A percentile compares a stretch with the other conserved stretches of the same genome.
These are phyloP conservation scores for Synanthedon formicaeformis DNA, from an alignment of 2,888 invertebrate species.

Conservation along the genomic window DNA sequence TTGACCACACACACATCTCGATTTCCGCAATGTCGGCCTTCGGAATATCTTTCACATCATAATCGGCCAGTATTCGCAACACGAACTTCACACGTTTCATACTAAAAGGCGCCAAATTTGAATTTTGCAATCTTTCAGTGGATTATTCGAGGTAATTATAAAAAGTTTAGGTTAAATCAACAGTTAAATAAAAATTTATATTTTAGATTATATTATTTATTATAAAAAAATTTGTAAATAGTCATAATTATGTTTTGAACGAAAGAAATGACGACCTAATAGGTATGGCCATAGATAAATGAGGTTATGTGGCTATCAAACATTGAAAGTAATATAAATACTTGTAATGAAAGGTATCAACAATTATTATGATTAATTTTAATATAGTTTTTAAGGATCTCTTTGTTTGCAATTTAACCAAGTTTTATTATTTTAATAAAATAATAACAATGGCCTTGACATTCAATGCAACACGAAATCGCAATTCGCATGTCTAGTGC, in stretches of 20 bases:
- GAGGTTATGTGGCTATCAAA: no score
- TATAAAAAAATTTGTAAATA: no score
- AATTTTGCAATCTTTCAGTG: constrained; percentile 32
- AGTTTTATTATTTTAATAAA: not conserved
- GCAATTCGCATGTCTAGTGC: constrained; percentile 30
- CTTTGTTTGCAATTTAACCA: no score
- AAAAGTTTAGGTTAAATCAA: no score
- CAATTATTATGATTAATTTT: no score
- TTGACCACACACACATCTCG: constrained; percentile 73
- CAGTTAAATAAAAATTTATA: not conserved
- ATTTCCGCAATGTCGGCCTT: constrained; percentile 74
- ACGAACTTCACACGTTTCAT: constrained; percentile 68
- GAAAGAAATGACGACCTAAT: no score
- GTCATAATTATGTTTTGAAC: no score
- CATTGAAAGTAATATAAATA: no score
- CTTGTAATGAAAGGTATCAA: no score
- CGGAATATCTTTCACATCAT: constrained; percentile 75
- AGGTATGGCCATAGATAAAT: no score
- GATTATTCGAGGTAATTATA: not conserved
- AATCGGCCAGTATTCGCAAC: constrained; percentile 72
- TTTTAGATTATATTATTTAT: no score
- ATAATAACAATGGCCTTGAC: constrained; percentile 56
- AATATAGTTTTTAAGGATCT: no score
- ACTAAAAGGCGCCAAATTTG: constrained; percentile 55
- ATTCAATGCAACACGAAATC: constrained; percentile 51